Conservation (phyloP, 2,888 invertebrate genomes). For the Ommatoiulus sabulosus region DNA sequence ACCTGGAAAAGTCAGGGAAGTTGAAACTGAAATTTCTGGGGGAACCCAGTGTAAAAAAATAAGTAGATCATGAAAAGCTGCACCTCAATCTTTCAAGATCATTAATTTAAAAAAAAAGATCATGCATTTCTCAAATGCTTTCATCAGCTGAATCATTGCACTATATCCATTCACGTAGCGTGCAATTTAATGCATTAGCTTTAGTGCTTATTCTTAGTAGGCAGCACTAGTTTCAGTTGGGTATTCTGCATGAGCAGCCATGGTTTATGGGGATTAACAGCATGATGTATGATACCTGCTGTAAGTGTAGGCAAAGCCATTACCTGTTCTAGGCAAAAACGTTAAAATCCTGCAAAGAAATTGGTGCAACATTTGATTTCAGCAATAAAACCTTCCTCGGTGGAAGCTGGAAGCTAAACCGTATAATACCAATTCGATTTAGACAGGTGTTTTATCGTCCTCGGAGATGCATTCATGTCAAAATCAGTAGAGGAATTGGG, state of each 20-base stretch:
- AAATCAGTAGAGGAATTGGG: background rate
- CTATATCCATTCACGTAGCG: background rate
- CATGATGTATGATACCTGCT: background rate
- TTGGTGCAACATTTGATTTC: background rate
- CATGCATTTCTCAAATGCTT: background rate
- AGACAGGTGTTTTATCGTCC: background rate
- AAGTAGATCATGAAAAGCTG: no score
- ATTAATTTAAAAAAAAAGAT: no score
- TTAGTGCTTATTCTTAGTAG: background rate
- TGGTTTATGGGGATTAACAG: background rate
- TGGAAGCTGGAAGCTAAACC: background rate
- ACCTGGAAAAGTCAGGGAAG: no score
- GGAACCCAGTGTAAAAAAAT: no score
- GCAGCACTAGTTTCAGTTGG: background rate
- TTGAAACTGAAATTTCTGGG: no score
- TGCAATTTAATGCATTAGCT: background rate
- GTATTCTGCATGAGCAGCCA: background rate
- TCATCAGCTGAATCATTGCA: background rate
- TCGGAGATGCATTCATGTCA: background rate
- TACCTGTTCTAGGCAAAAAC: background rate
- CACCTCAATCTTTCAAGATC: no score
- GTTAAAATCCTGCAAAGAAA: constrained; percentile 19
- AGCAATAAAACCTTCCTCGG: background rate
- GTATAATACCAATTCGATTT: background rate
- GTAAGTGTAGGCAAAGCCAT: background rate